Conservation (phyloP, 2,797 vertebrate genomes). For the Paedocypris micromegethes region DNA sequence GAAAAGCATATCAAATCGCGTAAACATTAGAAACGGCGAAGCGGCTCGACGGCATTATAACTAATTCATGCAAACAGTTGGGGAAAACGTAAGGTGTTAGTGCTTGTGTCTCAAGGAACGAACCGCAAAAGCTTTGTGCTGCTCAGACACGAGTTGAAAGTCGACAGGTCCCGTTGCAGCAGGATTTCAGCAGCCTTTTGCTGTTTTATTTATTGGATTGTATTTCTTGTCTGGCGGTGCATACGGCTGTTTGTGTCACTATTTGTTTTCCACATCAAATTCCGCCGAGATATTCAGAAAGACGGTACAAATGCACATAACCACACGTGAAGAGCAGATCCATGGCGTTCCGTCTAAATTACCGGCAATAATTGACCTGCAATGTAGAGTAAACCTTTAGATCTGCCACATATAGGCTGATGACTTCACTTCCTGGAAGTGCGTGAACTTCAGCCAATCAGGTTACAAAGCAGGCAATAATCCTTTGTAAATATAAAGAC, state of each 20-base stretch:
- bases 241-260: slow-evolving; percentile 24
- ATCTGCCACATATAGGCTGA: slow-evolving; percentile 9
- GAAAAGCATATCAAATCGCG: slow-evolving; percentile 11
- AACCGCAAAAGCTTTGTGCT: slow-evolving; percentile 11
- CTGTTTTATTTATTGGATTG: slow-evolving; percentile 44
- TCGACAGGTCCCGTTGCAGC: slow-evolving; percentile 21
- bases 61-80: background rate
- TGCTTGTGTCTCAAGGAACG: background rate
- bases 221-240: slow-evolving; percentile 28
- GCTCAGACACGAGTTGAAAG: slow-evolving; percentile 6
- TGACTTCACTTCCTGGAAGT: slow-evolving; percentile 24
- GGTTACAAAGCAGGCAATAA: slow-evolving; percentile 1
- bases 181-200: slow-evolving; percentile 32
- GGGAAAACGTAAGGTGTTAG: background rate
- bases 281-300: slow-evolving; percentile 34
- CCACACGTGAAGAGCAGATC: slow-evolving; percentile 10
- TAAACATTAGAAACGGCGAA: background rate
- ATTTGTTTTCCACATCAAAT: slow-evolving; percentile 40
- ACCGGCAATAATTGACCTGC: slow-evolving; percentile 3
- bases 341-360: background rate
- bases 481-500: background rate
- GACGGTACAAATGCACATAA: slow-evolving; percentile 1
- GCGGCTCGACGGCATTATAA: slow-evolving; percentile 1
- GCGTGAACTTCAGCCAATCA: slow-evolving; percentile 14
- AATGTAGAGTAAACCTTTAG: slow-evolving; percentile 19